Base-by-base conservation (phyloP, 2,797 vertebrate genomes). In the Channallabes apus region DNA sequence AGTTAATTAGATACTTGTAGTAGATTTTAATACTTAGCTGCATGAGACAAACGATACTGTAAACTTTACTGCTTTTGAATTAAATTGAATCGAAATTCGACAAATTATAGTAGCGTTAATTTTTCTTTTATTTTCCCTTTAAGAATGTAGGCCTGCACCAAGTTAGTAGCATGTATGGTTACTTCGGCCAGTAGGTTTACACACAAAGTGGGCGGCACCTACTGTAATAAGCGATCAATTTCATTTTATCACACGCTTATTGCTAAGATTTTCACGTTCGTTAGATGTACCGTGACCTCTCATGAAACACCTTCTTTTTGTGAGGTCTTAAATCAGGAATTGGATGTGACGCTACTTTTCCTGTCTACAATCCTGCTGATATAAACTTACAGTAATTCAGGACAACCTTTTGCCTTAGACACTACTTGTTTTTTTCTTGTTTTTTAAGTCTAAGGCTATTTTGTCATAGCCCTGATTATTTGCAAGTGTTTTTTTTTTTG, bases 401-500 rank as follows among this genome's bases (percentile, higher is more conserved):
- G 77, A 84, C 41, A 54, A 76, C 81, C 20, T 27, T 14, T 64
- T 89, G 88, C 88, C 88, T 88, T 89, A 88, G 83, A 15, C 82
- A 72, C 59, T 41, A n/a, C 20, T 2, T n/a, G 15, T 6, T 3
- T 62, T 1, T 1, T 61, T 38, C 0, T 3, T 12, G 3, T 61
- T 2, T 12, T 24, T 24, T 3, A 76, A 85, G 88, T 85, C 86
- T 88, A 83, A 73, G 72, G 87, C 85, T 84, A 27, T 86, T 86
- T 38, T 27, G 67, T 35, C 54, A 77, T 67, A 83, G 64, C 72
- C 59, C 6, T 11, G 24, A 73, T 6, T 58, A 54, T 84, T 80
- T 84, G 65, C 20, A 61, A 67, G 77, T 81, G 32, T 59, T 84
- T 87, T 32, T 77, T 6, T 27, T 24, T 18, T 68, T 27, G n/a